phyloP scores from a whole-genome alignment of 2,797 vertebrate species.

The Australoheros facetus region DNA sequence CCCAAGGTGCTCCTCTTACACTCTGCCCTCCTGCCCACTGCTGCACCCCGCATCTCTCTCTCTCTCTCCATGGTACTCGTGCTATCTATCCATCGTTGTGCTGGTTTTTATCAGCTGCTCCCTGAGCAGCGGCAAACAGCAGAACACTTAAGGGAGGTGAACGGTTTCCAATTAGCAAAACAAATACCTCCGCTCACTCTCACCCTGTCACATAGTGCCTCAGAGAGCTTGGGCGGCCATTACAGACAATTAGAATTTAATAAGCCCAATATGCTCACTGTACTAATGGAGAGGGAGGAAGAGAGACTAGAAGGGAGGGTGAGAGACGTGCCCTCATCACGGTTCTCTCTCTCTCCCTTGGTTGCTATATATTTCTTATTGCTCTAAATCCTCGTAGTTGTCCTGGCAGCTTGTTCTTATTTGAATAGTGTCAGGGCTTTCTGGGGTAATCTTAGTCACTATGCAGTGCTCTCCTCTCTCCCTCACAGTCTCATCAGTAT shows the following conservation, averaged over 20 bases:
- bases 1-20: slow-evolving; percentile 76
- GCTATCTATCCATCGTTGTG: slow-evolving; percentile 42
- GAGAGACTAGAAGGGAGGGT: slow-evolving; percentile 37
- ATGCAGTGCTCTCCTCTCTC: not conserved
- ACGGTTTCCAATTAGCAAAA: slow-evolving; percentile 81
- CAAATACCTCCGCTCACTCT: slow-evolving; percentile 76
- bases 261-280: slow-evolving; percentile 80
- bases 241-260: slow-evolving; percentile 83
- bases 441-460: slow-evolving; percentile 36
- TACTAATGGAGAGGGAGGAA: slow-evolving; percentile 71
- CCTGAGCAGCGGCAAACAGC: slow-evolving; percentile 58
- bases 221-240: slow-evolving; percentile 74
- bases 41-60: slow-evolving; percentile 6
- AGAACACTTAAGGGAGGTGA: slow-evolving; percentile 74
- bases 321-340: slow-evolving; percentile 57
- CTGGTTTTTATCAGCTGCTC: slow-evolving; percentile 52
- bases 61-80: slow-evolving; percentile 25
- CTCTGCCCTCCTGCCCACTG: slow-evolving; percentile 33
- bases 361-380: slow-evolving; percentile 57
- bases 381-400: slow-evolving; percentile 70
- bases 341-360: slow-evolving; percentile 26
- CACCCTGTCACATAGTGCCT: slow-evolving; percentile 70
- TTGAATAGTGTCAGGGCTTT: slow-evolving; percentile 70
- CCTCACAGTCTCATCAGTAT: slow-evolving; percentile 20
- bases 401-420: slow-evolving; percentile 62